These are phyloP conservation scores for Pinna nobilis DNA, from an alignment of 1,140 invertebrate species.

Conservation along the genomic window DNA sequence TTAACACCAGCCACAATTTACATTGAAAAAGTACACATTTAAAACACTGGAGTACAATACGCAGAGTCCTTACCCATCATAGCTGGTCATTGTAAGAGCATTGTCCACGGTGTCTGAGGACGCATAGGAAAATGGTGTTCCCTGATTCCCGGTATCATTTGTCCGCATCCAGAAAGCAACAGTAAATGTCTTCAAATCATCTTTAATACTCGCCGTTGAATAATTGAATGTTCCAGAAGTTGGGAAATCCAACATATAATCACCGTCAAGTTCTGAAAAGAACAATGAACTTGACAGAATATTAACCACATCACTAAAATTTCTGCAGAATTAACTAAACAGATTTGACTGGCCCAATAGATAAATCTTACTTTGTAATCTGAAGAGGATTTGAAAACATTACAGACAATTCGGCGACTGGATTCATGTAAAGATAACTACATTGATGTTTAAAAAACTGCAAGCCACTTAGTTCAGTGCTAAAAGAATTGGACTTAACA, in stretches of 20 bases:
- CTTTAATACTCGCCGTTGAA: slow-evolving; percentile 47
- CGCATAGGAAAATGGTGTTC: slow-evolving; percentile 84
- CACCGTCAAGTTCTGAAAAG: slow-evolving; percentile 20
- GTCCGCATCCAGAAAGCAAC: slow-evolving; percentile 83
- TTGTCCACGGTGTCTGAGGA: slow-evolving; percentile 78
- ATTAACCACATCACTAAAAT: background rate
- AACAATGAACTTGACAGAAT: too few species aligned
- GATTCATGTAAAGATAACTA: too few species aligned
- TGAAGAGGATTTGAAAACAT: too few species aligned
- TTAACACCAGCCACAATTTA: background rate
- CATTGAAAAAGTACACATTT: background rate
- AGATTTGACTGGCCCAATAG: too few species aligned
- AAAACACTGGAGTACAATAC: background rate
- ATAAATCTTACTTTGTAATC: too few species aligned
- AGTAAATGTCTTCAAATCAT: slow-evolving; percentile 75
- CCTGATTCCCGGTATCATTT: slow-evolving; percentile 81
- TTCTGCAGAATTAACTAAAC: too few species aligned
- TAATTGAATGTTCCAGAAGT: slow-evolving; percentile 55
- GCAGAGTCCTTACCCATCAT: slow-evolving; percentile 79
- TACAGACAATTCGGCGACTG: too few species aligned
- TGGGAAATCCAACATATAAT: slow-evolving; percentile 55
- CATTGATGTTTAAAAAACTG: too few species aligned
- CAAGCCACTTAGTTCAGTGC: too few species aligned
- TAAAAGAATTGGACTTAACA: too few species aligned
- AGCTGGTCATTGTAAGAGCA: slow-evolving; percentile 82